A percentile compares a stretch with the other conserved stretches of the same genome.
These are phyloP conservation scores for Caranx ignobilis DNA, from an alignment of 2,113 vertebrate genomes.

Conservation along the genomic window DNA sequence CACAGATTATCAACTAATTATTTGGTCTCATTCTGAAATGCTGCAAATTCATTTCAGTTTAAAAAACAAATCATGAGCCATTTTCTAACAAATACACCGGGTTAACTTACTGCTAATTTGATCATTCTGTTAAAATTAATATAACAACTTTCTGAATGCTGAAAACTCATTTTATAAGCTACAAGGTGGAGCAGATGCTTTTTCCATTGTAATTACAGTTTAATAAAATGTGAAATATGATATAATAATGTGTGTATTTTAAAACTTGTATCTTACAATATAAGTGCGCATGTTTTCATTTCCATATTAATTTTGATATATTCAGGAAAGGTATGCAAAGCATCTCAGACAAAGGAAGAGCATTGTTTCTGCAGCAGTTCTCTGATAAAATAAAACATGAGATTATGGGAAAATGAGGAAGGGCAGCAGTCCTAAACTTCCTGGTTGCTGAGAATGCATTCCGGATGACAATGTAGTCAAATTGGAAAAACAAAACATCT, in stretches of 20 bases:
- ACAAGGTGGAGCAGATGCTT: neutral
- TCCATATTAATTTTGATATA: slow-evolving; percentile 47
- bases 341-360: slow-evolving; percentile 40
- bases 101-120: neutral
- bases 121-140: neutral
- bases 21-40: slow-evolving; percentile 27
- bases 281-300: slow-evolving; percentile 55
- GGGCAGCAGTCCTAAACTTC: slow-evolving; percentile 41
- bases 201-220: neutral
- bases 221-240: neutral
- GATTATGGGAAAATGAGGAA: slow-evolving; percentile 44
- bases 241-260: neutral
- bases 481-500: slow-evolving; percentile 55
- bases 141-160: too few species aligned
- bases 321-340: slow-evolving; percentile 47
- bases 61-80: slow-evolving; percentile 16
- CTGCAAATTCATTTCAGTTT: slow-evolving; percentile 27
- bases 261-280: too few species aligned
- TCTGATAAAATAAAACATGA: slow-evolving; percentile 59
- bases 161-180: neutral
- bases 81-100: neutral
- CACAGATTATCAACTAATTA: slow-evolving; percentile 58
- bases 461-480: slow-evolving; percentile 54
- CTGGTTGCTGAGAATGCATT: slow-evolving; percentile 49
- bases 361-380: slow-evolving; percentile 54